Conservation (phyloP, 2,113 vertebrate genomes). For the Camarhynchus parvulus region DNA sequence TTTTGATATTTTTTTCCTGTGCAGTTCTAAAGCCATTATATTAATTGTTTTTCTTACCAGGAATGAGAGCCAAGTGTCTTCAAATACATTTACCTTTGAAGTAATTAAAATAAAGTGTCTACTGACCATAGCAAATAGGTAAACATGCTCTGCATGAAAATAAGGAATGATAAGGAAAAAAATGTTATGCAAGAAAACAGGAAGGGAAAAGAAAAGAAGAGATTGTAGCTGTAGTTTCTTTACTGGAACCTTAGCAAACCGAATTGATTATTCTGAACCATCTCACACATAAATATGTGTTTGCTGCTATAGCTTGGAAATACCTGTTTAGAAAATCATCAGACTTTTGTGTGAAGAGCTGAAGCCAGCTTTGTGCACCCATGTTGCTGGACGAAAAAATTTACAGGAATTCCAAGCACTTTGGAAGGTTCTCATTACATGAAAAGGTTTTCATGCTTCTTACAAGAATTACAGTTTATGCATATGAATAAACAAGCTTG, state of each 20-base stretch:
- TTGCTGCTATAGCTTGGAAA: conserved; percentile 38
- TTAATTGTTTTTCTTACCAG: conserved; percentile 65
- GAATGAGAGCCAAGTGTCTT: conserved; percentile 32
- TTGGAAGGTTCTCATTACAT: background rate
- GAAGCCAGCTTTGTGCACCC: background rate
- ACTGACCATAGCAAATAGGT: conserved; percentile 50
- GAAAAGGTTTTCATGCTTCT: background rate
- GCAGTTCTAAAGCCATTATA: conserved; percentile 18
- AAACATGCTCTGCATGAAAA: conserved; percentile 36
- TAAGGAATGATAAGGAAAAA: conserved; percentile 53
- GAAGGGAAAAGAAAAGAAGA: background rate
- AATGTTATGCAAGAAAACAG: conserved; percentile 31
- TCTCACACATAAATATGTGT: conserved; percentile 34
- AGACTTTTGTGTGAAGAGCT: background rate
- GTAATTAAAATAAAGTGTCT: conserved; percentile 59
- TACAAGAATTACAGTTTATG: background rate
- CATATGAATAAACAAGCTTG: background rate
- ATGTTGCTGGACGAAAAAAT: background rate
- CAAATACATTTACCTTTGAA: conserved; percentile 60
- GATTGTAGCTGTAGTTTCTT: conserved; percentile 28
- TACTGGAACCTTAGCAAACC: conserved; percentile 49
- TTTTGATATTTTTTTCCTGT: background rate
- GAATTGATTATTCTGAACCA: conserved; percentile 64
- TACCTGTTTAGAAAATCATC: conserved; percentile 17
- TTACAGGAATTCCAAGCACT: background rate